Base-by-base conservation (phyloP, 2,888 invertebrate genomes). In the Buathra laborator region DNA sequence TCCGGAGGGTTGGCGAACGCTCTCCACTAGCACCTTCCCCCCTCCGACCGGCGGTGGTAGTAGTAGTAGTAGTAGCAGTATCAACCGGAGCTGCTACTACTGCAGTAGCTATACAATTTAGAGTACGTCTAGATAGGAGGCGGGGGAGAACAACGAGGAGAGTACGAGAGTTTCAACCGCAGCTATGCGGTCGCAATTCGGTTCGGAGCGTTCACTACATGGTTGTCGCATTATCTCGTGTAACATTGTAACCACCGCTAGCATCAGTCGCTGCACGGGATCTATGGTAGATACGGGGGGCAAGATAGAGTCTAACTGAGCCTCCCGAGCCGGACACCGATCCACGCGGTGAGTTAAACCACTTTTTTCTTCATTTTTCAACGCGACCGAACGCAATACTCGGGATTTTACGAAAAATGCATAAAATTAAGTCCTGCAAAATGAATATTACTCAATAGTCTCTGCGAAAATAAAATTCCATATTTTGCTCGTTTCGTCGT, bases 141-240 rank as follows among this genome's bases (percentile, higher is more conserved):
- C 48, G 44, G 66, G 29, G 53, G 51, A 75, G 56, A 29, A 64
- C 71, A 53, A 32, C 75, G 51, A 74, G 46, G 74, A 74, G 68
- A 66, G 67, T 59, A 75, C 74, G 79, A 75, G 79, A 66, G 79
- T 80, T 43, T 76, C 56, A 83, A 86, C 89, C 89, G 77, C 86
- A 85, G 72, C 83, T 67, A 85, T 81, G 81, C 86, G 87, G 78
- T 84, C 66, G 86, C 87, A 88, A 88, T 89, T 90, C 86, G 85
- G 88, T 86, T 86, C 83, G 59, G 67, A 84, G 84, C 83, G 56
- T 79, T 86, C 78, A 82, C 82, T 82, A 84, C 82, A 84, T 56
- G 86, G 79, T 80, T 77, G 79, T 84, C 84, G 84, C 84, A 82
- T 84, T 86, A 84, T 82, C 71, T 72, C 59, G 70, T 84, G 80